Percentiles rank a stretch among this genome's conserved stretches.
Evolutionary conservation across 2,797 vertebrate species (phyloP).

Genomic region (Florisuga fusca): DNA sequence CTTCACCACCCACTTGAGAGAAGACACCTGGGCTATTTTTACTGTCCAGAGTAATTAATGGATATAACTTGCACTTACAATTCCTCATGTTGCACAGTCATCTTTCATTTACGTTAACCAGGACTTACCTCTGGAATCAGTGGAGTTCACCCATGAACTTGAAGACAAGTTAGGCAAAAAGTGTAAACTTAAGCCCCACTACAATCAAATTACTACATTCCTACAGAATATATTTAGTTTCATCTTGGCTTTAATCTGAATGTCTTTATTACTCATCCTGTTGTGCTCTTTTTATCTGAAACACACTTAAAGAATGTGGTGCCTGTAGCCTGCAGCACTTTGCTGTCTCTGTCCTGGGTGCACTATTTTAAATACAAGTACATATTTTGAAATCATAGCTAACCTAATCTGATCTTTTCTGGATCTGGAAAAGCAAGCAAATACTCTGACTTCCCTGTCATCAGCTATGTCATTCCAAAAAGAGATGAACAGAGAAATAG

Average conservation of each 20-base stretch:
- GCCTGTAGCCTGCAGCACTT: background rate
- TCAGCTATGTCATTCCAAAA: background rate
- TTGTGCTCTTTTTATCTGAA: background rate
- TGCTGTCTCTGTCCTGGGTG: background rate
- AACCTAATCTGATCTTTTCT: background rate
- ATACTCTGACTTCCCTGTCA: background rate
- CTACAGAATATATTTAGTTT: background rate
- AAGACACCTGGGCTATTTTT: slow-evolving; percentile 13
- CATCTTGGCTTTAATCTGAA: background rate
- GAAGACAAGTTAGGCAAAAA: background rate
- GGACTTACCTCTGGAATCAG: background rate
- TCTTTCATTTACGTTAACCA: slow-evolving; percentile 2
- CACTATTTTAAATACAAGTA: background rate
- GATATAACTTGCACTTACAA: background rate
- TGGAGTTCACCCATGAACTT: background rate
- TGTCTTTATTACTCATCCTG: background rate
- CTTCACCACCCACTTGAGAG: background rate
- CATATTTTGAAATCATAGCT: background rate
- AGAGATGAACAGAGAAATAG: background rate
- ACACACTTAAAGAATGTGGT: background rate
- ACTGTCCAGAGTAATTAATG: slow-evolving; percentile 17
- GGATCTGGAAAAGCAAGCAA: background rate
- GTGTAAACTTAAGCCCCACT: background rate
- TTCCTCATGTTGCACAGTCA: background rate
- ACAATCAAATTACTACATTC: background rate